A percentile compares a stretch with the other conserved stretches of the same genome.
phyloP scores from a whole-genome alignment of 1,140 invertebrate genomes.

The Meloidogyne hapla region DNA sequence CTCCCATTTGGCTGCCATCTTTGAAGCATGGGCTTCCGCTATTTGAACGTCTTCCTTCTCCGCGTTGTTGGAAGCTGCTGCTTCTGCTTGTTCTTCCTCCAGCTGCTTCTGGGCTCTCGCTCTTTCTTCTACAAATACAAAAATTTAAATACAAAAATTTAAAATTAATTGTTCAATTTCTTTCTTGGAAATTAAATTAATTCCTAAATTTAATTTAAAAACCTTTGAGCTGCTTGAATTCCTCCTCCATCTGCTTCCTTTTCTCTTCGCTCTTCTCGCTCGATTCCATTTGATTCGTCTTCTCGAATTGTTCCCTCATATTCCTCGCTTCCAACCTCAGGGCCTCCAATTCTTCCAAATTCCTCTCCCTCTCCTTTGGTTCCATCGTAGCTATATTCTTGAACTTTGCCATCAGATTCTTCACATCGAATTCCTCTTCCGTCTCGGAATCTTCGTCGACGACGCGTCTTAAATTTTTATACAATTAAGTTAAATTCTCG shows the following conservation, averaged over 20 bases:
- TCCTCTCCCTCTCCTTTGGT: slow-evolving; percentile 46
- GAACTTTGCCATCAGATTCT: slow-evolving; percentile 65
- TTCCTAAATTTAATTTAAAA: neutral
- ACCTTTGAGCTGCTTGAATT: slow-evolving; percentile 62
- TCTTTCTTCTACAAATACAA: slow-evolving; percentile 43
- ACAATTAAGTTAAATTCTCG: neutral
- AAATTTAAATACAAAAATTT: neutral
- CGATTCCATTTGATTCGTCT: slow-evolving; percentile 33
- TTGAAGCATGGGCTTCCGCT: slow-evolving; percentile 60
- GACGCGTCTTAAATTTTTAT: slow-evolving; percentile 35
- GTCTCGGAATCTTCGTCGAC: slow-evolving; percentile 35
- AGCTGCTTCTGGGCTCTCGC: slow-evolving; percentile 42
- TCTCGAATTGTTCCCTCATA: slow-evolving; percentile 36
- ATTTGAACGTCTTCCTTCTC: slow-evolving; percentile 58
- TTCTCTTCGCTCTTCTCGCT: slow-evolving; percentile 53
- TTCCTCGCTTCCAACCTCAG: slow-evolving; percentile 56
- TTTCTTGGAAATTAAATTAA: too few species aligned
- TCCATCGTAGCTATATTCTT: slow-evolving; percentile 59
- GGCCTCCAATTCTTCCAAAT: slow-evolving; percentile 56
- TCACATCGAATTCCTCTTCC: slow-evolving; percentile 61
- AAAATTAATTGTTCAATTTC: too few species aligned
- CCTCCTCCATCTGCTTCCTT: slow-evolving; percentile 56
- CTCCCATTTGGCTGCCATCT: slow-evolving; percentile 64
- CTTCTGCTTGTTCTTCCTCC: slow-evolving; percentile 38
- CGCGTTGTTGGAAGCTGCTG: slow-evolving; percentile 11